Evolutionary conservation across 2,113 vertebrate genomes (phyloP).

Genomic region (Pseudois nayaur): DNA sequence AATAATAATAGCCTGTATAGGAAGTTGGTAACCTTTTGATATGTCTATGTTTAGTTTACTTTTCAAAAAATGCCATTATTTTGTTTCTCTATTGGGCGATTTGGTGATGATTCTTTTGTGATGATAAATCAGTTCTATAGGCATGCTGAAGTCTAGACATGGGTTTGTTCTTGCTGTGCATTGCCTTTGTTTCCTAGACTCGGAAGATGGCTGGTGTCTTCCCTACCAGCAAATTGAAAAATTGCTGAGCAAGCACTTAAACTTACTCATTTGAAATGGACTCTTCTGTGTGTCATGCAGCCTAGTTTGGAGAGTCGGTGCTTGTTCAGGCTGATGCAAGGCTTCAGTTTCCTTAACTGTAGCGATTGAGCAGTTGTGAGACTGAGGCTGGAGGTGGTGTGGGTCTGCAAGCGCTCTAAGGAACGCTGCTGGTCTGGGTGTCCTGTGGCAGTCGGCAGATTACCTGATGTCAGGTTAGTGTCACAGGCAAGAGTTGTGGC

Average conservation of each 20-base stretch:
- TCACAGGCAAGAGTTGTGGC: not conserved
- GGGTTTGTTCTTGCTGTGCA: not conserved
- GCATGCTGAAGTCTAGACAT: not conserved
- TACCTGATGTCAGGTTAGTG: not conserved
- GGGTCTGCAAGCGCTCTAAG: not conserved
- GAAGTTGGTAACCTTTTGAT: not conserved
- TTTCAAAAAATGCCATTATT: not conserved
- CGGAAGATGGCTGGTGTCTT: not conserved
- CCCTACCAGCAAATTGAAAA: not conserved
- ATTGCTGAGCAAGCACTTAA: not conserved
- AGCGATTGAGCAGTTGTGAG: not conserved
- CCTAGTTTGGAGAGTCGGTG: not conserved
- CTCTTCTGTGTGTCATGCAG: not conserved
- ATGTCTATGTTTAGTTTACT: not conserved
- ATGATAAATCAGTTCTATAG: not conserved
- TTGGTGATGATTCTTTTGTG: not conserved
- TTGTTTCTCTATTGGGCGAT: not conserved
- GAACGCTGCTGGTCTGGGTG: not conserved
- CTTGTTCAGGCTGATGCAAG: not conserved
- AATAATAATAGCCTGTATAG: not conserved
- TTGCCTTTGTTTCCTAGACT: not conserved
- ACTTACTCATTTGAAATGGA: not conserved
- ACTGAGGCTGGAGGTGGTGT: not conserved
- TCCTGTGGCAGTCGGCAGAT: not conserved
- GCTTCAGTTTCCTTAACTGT: not conserved